Base-by-base conservation (phyloP, 2,888 invertebrate genomes). In the Drosophila fulvimacula region DNA sequence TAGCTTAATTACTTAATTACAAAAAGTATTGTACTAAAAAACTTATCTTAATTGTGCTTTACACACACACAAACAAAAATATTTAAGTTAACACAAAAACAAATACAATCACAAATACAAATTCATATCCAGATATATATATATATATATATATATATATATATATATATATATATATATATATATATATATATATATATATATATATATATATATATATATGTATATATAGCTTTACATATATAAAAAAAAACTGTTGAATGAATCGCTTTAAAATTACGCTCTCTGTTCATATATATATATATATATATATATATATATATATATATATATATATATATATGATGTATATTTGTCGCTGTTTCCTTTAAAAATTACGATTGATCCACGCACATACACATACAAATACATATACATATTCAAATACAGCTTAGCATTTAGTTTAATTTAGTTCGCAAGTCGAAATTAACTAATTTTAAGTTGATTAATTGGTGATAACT, bases 401-500 rank as follows among this genome's bases (percentile, higher is more conserved):
- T 49, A 68, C 55, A 49, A 24, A 65, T 15, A 21, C 42, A 67
- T 48, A 74, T 21, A 63, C 39, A 57, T 15, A 68, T 61, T 46
- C 24, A 48, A 30, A 32, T 67, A 63, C 51, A 67, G 72, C 74
- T 61, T 79, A 63, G 51, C 64, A 49, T 42, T 51, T 78, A 76
- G 46, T 71, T 71, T 65, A 65, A 78, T 64, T 75, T 75, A 63
- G 51, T 49, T 38, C 24, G 21, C n/a, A 48, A 58, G 61, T 19
- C 59, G 30, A 83, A 83, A 78, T 83, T 83, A 53, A 66, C 62
- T 84, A 82, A 79, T 72, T 82, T 83, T 82, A 82, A 82, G 82
- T 82, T 80, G 9, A 69, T 52, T 58, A 73, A 79, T 79, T 79
- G 79, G 79, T 76, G 69, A 57, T 34, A 52, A 36, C 5, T 51